A percentile compares a stretch with the other conserved stretches of the same genome.
Conservation (phyloP, 2,888 invertebrate species). For the Petrolisthes manimaculis region DNA sequence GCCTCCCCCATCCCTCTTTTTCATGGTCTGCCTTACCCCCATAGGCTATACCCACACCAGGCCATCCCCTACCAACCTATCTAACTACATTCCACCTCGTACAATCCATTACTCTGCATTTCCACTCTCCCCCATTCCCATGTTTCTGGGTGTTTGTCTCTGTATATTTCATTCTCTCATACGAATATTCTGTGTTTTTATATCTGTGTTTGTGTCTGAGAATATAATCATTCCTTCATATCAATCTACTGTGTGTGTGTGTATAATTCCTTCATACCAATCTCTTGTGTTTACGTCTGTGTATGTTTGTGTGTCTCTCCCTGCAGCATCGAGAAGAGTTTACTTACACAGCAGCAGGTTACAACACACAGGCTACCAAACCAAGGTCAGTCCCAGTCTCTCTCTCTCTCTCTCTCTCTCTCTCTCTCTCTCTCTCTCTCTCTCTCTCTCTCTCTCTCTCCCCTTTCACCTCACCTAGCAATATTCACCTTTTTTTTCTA, state of each 20-base stretch:
- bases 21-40: not conserved
- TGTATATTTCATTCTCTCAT: not conserved
- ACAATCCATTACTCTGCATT: not conserved
- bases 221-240: not conserved
- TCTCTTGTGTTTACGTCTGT: not conserved
- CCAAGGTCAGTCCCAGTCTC: not conserved
- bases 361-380: no score
- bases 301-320: not conserved
- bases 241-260: not conserved
- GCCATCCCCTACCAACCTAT: not conserved
- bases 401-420: not conserved
- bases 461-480: not conserved
- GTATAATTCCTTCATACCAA: not conserved
- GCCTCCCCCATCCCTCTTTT: not conserved
- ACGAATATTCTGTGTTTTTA: not conserved
- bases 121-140: not conserved
- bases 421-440: not conserved
- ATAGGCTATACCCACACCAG: not conserved
- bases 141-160: not conserved
- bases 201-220: not conserved
- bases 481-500: no score
- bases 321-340: not conserved
- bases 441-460: not conserved
- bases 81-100: not conserved
- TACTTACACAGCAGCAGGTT: not conserved